phyloP scores from a whole-genome alignment of 2,797 vertebrate genomes.

The Dendrocincla fuliginosa region DNA sequence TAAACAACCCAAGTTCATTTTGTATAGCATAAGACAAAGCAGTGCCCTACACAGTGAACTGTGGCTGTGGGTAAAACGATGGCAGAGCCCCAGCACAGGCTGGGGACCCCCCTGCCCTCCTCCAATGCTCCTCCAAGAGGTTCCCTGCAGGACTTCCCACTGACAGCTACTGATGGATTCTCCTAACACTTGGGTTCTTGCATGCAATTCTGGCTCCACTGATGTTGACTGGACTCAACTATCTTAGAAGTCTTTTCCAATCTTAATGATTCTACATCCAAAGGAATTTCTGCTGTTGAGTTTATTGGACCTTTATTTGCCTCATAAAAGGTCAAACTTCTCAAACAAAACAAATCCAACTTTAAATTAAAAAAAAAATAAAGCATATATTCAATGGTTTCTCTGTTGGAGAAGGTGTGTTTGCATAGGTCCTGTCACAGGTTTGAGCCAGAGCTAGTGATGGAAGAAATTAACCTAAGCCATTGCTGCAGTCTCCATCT shows the following conservation, averaged over 20 bases:
- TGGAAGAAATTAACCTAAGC: fast-evolving
- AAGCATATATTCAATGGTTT: neutral
- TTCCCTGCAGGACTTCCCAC: neutral
- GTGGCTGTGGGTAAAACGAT: neutral
- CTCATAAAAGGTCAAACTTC: neutral
- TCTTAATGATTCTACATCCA: neutral
- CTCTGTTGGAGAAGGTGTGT: neutral
- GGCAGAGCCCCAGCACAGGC: neutral
- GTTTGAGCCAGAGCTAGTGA: neutral
- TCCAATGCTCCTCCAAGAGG: neutral
- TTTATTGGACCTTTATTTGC: neutral
- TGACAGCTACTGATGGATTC: neutral
- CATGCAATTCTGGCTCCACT: neutral
- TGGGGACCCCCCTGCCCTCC: neutral
- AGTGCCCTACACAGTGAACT: neutral
- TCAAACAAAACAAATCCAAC: neutral
- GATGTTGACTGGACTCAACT: fast-evolving
- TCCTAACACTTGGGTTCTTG: neutral
- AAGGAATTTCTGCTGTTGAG: neutral
- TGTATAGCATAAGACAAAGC: neutral
- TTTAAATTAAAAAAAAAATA: neutral
- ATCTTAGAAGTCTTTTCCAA: neutral
- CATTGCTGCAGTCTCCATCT: neutral
- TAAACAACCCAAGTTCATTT: neutral
- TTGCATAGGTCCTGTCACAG: neutral